phyloP scores from a whole-genome alignment of 2,113 vertebrate genomes.

The Ailuropoda melanoleuca region DNA sequence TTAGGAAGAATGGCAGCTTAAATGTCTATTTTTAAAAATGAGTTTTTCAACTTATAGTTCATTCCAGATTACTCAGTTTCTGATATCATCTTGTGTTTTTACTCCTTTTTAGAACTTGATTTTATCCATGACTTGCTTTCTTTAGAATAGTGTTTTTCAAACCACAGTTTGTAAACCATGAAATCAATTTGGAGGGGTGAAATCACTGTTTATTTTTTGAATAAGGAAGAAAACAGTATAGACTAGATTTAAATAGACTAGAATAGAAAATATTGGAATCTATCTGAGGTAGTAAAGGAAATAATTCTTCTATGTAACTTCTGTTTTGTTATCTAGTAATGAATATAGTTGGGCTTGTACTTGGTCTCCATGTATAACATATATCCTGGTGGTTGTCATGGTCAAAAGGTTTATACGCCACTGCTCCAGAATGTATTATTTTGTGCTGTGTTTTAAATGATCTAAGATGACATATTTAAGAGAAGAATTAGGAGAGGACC shows the following conservation, averaged over 20 bases:
- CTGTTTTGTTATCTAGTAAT: background rate
- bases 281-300: background rate
- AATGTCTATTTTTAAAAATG: background rate
- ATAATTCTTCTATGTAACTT: background rate
- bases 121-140: background rate
- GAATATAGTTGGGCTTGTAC: background rate
- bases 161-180: background rate
- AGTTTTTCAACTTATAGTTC: background rate
- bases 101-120: background rate
- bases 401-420: background rate
- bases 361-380: background rate
- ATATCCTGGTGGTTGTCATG: background rate
- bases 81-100: background rate
- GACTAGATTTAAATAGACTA: background rate
- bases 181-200: conserved; percentile 7
- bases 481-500: background rate
- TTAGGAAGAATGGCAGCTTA: background rate
- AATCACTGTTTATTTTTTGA: background rate
- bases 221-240: background rate
- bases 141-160: conserved; percentile 22
- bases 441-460: background rate
- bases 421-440: background rate
- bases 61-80: background rate
- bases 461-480: background rate
- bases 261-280: background rate